Evolutionary conservation across 2,113 vertebrate genomes (phyloP), one percentile per base, ranked within the genome.

Genomic region (Oncorhynchus mykiss): DNA sequence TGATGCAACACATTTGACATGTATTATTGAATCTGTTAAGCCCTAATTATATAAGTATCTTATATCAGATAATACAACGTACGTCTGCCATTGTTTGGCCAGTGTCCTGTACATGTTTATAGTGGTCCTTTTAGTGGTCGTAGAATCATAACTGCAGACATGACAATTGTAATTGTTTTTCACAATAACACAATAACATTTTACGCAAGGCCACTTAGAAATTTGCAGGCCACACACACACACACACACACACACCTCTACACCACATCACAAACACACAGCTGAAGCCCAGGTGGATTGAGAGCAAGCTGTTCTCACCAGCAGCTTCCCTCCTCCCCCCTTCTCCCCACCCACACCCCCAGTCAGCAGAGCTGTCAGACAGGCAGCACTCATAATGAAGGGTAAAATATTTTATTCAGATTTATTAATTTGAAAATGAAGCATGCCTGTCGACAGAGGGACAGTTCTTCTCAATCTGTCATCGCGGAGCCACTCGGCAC

Each of bases 401-500:
- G 96, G 94, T 95, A 96, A 99, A 99, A 98, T 98, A 97, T 99
- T 98, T 99, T 97, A 97, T 98, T 98, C 97, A 98, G 96, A 98
- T 98, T 99, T 99, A 98, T 98, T 99, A 98, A 99, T 99, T 97
- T 97, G 96, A 98, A 96, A 97, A 97, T 97, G 97, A 98, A 97
- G 96, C 95, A 94, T 95, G 96, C 96, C 96, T 96, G 96, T 99
- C 95, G 96, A 96, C 95, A 94, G 95, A 96, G 96, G 96, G 96
- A 97, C 96, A 96, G 95, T 96, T 96, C 96, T 96, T 96, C 96
- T 98, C 97, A 96, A 97, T 98, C 96, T 98, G 97, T 98, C 97
- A 98, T 91, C 92, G 92, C 92, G 92, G 94, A 96, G 95, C 95
- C 95, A 95, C 95, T 94, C 95, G 92, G 93, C 94, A 92, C 94